phyloP scores from a whole-genome alignment of 2,888 invertebrate genomes.

The Oxyteleia sp. region DNA sequence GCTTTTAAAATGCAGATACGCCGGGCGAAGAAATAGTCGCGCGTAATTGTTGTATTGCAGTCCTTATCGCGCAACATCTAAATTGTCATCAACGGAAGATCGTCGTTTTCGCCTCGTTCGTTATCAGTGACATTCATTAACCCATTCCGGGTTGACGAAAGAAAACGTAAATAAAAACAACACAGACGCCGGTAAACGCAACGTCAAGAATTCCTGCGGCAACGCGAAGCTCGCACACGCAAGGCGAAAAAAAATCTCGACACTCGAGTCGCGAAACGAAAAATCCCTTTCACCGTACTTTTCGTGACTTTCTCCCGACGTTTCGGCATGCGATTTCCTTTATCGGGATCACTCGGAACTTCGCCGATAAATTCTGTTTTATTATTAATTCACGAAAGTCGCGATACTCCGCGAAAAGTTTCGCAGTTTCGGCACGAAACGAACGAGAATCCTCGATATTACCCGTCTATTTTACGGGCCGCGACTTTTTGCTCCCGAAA shows the following conservation, averaged over 20 bases:
- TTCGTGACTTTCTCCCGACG: constrained; percentile 54
- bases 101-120: constrained; percentile 13
- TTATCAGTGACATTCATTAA: constrained; percentile 44
- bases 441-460: constrained; percentile 57
- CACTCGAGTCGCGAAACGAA: constrained; percentile 4
- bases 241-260: constrained; percentile 14
- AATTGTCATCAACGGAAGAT: constrained; percentile 36
- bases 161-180: neutral
- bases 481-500: constrained; percentile 58
- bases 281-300: constrained; percentile 48
- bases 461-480: constrained; percentile 60
- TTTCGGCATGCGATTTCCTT: constrained; percentile 38
- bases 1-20: no score
- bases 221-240: neutral
- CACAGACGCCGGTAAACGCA: neutral
- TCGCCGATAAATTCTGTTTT: constrained; percentile 64
- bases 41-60: constrained; percentile 24
- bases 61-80: constrained; percentile 13
- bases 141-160: constrained; percentile 3
- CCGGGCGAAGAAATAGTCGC: constrained; percentile 2
- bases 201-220: neutral
- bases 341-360: constrained; percentile 48
- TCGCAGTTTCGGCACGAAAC: constrained; percentile 52
- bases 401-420: constrained; percentile 58
- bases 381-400: constrained; percentile 68